Evolutionary conservation across 2,797 vertebrate species (phyloP).

Genomic region (Leptatherina wallacei): DNA sequence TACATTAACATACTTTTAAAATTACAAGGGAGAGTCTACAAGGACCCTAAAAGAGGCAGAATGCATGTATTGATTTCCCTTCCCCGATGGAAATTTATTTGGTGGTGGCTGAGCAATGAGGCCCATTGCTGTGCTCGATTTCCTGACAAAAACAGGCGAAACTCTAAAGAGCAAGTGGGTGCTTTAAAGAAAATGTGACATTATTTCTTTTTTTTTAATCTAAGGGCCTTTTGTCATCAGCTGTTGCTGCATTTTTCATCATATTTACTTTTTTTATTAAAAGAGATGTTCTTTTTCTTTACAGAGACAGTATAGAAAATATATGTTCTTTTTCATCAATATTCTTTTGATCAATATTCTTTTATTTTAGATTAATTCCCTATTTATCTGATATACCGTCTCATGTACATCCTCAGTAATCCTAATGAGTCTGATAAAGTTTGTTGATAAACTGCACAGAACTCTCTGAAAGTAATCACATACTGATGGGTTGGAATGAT

Average conservation of each 20-base stretch:
- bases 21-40: conserved; percentile 77
- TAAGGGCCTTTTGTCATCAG: conserved; percentile 14
- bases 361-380: conserved; percentile 6
- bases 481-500: conserved; percentile 64
- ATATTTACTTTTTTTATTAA: conserved; percentile 14
- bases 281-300: background rate
- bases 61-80: conserved; percentile 83
- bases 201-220: conserved; percentile 23
- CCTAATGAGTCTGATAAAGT: conserved; percentile 72
- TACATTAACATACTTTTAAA: conserved; percentile 88
- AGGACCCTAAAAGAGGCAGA: conserved; percentile 79
- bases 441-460: conserved; percentile 58
- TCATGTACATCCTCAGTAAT: conserved; percentile 46
- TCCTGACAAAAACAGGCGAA: conserved; percentile 68
- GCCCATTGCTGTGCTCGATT: conserved; percentile 56
- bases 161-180: conserved; percentile 44
- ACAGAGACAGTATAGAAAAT: background rate
- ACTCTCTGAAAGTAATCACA: conserved; percentile 56
- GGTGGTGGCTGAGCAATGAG: conserved; percentile 78
- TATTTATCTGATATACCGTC: conserved; percentile 5
- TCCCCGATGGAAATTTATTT: conserved; percentile 83
- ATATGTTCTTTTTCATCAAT: background rate
- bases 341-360: background rate
- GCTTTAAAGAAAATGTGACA: conserved; percentile 51
- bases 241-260: background rate